Evolutionary conservation across 1,140 invertebrate genomes (phyloP), one percentile per base, ranked within the genome.

Genomic region (Cotesia chilonis): DNA sequence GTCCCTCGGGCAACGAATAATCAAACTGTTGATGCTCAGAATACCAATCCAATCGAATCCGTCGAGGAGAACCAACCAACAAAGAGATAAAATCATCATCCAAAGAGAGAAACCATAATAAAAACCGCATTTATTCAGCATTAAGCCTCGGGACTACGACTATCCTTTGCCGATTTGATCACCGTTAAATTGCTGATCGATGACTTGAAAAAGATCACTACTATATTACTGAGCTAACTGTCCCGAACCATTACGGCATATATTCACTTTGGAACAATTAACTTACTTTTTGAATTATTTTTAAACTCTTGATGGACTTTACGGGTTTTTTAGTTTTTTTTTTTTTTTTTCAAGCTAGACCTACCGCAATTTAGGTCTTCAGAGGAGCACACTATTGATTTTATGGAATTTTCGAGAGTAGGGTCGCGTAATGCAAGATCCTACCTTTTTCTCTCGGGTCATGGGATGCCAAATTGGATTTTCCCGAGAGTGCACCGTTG

Each of bases 371-470:
- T 69, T 72, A 71, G 6, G 28, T 28, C 28, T 28, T 28, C 28
- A 28, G 28, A 66, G 63, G 61, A 38, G 41, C 12, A 65, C 63
- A 73, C 74, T 75, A 78, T 76, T 78, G 71, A 74, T 74, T 76
- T 78, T 75, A 54, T 59, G 68, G 63, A 59, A 36, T 37, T 52
- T 66, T 68, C 41, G 41, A 47, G 41, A 10, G 41, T 47, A 28
- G 28, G 41, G 6, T 10, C 41, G 10, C 10, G 10, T 47, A 47
- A 47, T 10, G 10, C 41, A 47, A 47, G 41, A 47, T 47, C 41
- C 41, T 14, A 14, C 14, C 14, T 47, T 47, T 47, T 47, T 47
- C 41, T 47, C 41, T 47, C 41, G 41, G 41, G 41, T 47, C 41
- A 47, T 47, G 41, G 6, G 41, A 47, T 47, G 41, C 41, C 54